phyloP scores from a whole-genome alignment of 2,888 invertebrate genomes.

The Eupsilia transversa region DNA sequence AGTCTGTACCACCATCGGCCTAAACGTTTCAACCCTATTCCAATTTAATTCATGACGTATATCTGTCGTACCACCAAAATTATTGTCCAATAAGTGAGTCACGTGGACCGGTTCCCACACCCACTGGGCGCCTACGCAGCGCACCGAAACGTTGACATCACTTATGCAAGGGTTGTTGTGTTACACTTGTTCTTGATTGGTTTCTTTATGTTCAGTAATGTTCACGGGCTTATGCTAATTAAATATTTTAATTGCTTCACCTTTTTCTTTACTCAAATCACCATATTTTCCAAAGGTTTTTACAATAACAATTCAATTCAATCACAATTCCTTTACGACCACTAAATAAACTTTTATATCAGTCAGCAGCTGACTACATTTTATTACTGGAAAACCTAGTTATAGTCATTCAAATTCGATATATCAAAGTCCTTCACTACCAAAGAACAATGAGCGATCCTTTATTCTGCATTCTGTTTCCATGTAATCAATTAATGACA shows the following conservation, averaged over 20 bases:
- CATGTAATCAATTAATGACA: conserved; percentile 50
- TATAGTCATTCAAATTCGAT: conserved; percentile 11
- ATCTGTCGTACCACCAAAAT: conserved; percentile 75
- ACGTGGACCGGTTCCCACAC: conserved; percentile 85
- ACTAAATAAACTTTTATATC: background rate
- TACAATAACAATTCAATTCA: background rate
- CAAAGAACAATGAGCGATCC: conserved; percentile 45
- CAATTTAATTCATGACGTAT: conserved; percentile 71
- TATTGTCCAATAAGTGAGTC: conserved; percentile 79
- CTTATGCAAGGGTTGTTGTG: conserved; percentile 70
- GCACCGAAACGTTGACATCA: conserved; percentile 72
- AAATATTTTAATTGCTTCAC: background rate
- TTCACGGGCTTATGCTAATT: background rate
- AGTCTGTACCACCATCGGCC: conserved; percentile 18
- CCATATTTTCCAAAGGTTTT: background rate
- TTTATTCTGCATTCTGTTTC: conserved; percentile 42
- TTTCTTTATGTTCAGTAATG: conserved; percentile 1
- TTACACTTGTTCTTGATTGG: conserved; percentile 42
- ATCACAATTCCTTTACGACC: background rate
- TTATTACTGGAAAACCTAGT: background rate
- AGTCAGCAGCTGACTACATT: background rate
- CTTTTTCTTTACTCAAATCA: background rate
- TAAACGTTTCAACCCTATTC: conserved; percentile 56
- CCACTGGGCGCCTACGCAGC: conserved; percentile 79
- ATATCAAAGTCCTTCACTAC: conserved; percentile 17